A percentile compares a stretch with the other conserved stretches of the same genome.
Conservation (phyloP, 1,140 invertebrate genomes). For the Drosophila pallidifrons region DNA sequence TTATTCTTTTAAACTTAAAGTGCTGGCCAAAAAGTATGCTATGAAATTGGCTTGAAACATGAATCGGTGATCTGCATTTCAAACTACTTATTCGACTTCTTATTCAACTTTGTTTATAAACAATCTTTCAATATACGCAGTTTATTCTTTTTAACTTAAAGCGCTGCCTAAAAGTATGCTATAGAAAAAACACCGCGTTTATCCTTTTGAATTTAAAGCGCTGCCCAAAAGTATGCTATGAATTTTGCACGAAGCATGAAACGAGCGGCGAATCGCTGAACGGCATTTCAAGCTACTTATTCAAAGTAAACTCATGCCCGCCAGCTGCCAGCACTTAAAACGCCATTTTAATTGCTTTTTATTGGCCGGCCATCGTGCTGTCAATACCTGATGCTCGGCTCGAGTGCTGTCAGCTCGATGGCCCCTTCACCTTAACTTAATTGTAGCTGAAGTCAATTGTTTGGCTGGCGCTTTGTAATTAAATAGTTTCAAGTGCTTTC, state of each 20-base stretch:
- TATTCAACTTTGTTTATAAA: too few species aligned
- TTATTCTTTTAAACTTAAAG: too few species aligned
- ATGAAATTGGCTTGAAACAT: too few species aligned
- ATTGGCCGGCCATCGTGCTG: constrained; percentile 22
- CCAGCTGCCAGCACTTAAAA: constrained; percentile 21
- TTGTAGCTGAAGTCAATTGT: constrained; percentile 74
- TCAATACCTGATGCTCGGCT: constrained; percentile 38
- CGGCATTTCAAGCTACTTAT: constrained; percentile 23
- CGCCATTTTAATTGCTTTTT: constrained; percentile 54
- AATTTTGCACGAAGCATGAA: background rate
- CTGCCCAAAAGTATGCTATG: background rate
- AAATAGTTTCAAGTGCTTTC: constrained; percentile 75
- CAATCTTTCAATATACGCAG: too few species aligned
- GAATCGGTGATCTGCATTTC: too few species aligned
- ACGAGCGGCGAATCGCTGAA: background rate
- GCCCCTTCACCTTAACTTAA: constrained; percentile 45
- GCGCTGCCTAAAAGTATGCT: too few species aligned
- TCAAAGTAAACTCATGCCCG: constrained; percentile 42
- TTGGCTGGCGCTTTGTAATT: constrained; percentile 76
- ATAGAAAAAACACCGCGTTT: too few species aligned
- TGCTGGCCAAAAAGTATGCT: too few species aligned
- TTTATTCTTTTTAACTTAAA: too few species aligned
- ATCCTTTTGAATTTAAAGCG: background rate
- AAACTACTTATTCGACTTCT: too few species aligned
- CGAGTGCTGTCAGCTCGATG: background rate